These are phyloP conservation scores for Anthoptus insignis DNA, from an alignment of 2,888 invertebrate genomes.

Conservation along the genomic window DNA sequence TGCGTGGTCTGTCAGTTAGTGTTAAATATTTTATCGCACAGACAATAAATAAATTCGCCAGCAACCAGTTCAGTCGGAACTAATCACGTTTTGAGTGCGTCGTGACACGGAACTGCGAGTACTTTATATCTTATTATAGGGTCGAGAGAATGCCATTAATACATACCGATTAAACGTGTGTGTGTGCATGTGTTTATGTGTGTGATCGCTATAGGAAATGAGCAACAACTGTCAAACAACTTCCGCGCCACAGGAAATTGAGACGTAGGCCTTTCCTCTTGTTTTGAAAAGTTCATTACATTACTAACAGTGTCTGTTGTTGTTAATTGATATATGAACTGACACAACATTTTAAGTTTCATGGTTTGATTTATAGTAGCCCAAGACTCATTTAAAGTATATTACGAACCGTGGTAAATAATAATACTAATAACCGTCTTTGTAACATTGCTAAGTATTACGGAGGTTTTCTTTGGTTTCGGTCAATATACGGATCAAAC, in stretches of 20 bases:
- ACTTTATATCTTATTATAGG: background rate
- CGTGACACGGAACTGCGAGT: background rate
- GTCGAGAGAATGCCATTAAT: background rate
- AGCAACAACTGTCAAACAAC: slow-evolving; percentile 17
- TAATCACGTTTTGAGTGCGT: background rate
- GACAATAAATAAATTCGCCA: background rate
- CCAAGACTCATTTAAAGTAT: too few species aligned
- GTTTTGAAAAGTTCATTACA: background rate
- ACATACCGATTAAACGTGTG: too few species aligned
- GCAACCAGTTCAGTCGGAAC: slow-evolving; percentile 3
- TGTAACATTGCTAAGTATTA: too few species aligned
- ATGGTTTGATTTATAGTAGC: too few species aligned
- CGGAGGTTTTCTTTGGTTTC: too few species aligned
- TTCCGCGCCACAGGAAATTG: slow-evolving; percentile 25
- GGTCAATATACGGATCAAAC: too few species aligned
- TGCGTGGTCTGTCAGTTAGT: background rate
- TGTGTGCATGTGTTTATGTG: too few species aligned
- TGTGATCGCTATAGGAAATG: slow-evolving; percentile 15
- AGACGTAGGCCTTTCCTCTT: background rate
- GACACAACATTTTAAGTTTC: too few species aligned
- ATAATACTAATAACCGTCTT: too few species aligned
- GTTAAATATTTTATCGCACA: background rate
- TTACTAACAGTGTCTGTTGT: too few species aligned
- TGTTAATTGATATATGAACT: too few species aligned
- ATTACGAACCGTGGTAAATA: too few species aligned